Conservation (phyloP, 2,888 invertebrate species). For the Gibbula magus region DNA sequence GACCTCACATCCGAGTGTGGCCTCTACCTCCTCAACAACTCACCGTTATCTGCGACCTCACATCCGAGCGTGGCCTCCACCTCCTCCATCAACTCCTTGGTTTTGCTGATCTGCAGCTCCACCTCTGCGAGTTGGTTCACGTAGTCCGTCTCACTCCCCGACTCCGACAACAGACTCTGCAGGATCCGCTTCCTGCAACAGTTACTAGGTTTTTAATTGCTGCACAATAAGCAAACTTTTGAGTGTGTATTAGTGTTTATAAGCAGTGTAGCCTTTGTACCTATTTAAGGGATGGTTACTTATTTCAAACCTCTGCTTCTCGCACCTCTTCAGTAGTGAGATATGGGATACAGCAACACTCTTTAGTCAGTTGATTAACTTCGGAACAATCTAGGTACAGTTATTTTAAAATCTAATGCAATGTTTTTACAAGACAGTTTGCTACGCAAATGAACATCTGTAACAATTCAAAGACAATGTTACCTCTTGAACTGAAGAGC, state of each 20-base stretch:
- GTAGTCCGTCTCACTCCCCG: slow-evolving; percentile 26
- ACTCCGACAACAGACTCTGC: slow-evolving; percentile 36
- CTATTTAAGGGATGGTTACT: too few relatives aligned
- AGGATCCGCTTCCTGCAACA: slow-evolving; percentile 45
- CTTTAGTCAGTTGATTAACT: too few relatives aligned
- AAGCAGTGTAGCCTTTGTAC: too few relatives aligned
- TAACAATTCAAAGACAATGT: neutral
- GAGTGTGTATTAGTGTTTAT: neutral
- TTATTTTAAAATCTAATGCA: too few relatives aligned
- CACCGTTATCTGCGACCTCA: neutral
- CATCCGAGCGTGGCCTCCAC: slow-evolving; percentile 4
- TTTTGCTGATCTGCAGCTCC: slow-evolving; percentile 39
- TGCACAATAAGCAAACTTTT: neutral
- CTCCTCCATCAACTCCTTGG: slow-evolving; percentile 31
- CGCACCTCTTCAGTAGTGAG: too few relatives aligned
- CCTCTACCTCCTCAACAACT: neutral
- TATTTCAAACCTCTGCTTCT: too few relatives aligned
- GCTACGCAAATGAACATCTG: too few relatives aligned
- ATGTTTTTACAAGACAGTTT: too few relatives aligned
- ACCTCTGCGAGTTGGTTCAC: slow-evolving; percentile 45
- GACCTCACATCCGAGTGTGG: neutral
- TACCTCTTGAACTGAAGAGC: slow-evolving; percentile 44
- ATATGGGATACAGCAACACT: too few relatives aligned
- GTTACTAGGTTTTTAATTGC: neutral
- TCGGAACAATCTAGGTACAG: too few relatives aligned